Percentiles rank a stretch among this genome's conserved stretches.
Conservation (phyloP, 2,888 invertebrate genomes). For the Dolichomitus sp. region DNA sequence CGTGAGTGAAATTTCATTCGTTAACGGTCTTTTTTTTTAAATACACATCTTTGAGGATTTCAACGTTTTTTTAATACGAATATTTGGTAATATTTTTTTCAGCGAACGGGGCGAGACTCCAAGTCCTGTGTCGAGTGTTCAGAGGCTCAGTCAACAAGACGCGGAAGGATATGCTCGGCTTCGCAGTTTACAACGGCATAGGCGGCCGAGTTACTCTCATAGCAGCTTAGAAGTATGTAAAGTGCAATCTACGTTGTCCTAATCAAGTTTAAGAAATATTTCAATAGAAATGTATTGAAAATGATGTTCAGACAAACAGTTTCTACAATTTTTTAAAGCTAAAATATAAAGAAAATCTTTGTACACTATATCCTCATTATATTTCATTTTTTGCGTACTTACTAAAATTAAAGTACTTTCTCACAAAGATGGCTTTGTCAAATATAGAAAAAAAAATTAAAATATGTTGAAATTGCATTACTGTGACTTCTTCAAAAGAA, state of each 20-base stretch:
- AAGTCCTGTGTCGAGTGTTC: slow-evolving; percentile 96
- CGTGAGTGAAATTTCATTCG: slow-evolving; percentile 72
- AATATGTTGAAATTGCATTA: slow-evolving; percentile 3
- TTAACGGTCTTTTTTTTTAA: neutral
- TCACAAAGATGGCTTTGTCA: no score
- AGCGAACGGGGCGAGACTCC: slow-evolving; percentile 93
- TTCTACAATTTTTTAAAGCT: no score
- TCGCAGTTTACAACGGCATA: slow-evolving; percentile 90
- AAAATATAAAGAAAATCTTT: no score
- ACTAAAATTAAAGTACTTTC: no score
- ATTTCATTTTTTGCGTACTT: no score
- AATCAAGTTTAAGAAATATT: neutral
- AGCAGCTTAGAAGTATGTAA: slow-evolving; percentile 84
- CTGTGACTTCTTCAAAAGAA: neutral
- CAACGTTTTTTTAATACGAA: neutral
- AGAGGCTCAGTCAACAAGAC: slow-evolving; percentile 92
- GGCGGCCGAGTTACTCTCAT: slow-evolving; percentile 90
- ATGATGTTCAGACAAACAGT: no score
- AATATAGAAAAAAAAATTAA: no score
- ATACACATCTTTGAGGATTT: neutral
- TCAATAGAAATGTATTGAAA: no score
- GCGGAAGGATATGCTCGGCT: slow-evolving; percentile 92
- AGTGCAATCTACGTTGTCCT: neutral
- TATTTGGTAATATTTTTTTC: slow-evolving; percentile 71
- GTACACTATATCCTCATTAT: no score